Percentiles rank a stretch among this genome's conserved stretches.
Conservation (phyloP, 2,113 vertebrate species). For the Caloenas nicobarica region DNA sequence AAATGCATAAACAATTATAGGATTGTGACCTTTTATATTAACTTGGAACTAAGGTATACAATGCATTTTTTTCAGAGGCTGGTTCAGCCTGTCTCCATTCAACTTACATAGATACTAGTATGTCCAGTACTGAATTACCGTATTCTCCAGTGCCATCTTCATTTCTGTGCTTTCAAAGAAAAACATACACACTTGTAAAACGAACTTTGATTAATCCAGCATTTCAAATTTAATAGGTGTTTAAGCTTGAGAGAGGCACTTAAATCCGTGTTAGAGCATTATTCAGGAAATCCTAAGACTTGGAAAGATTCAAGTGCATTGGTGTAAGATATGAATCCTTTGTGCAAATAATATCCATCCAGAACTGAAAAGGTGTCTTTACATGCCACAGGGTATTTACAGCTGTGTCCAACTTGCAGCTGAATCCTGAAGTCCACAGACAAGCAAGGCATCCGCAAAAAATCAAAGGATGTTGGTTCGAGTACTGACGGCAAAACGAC, state of each 20-base stretch:
- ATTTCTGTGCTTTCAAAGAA: background rate
- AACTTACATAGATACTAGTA: background rate
- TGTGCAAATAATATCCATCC: background rate
- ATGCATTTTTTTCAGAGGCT: background rate
- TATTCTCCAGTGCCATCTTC: background rate
- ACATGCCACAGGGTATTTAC: background rate
- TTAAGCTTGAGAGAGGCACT: background rate
- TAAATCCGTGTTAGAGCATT: background rate
- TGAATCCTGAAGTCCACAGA: background rate
- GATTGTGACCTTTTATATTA: background rate
- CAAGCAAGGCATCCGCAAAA: background rate
- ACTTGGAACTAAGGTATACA: background rate
- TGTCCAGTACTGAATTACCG: background rate
- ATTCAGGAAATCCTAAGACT: background rate
- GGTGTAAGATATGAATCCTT: background rate
- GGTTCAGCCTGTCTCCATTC: background rate
- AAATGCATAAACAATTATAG: background rate
- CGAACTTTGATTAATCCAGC: background rate
- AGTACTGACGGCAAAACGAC: background rate
- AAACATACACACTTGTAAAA: background rate
- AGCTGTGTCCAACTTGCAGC: background rate
- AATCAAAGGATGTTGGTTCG: background rate
- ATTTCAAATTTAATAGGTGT: background rate
- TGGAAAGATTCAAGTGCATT: background rate
- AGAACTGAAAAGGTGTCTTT: conserved; percentile 1